These are phyloP conservation scores for Etheostoma cragini DNA, from an alignment of 2,113 vertebrate species.

Conservation along the genomic window DNA sequence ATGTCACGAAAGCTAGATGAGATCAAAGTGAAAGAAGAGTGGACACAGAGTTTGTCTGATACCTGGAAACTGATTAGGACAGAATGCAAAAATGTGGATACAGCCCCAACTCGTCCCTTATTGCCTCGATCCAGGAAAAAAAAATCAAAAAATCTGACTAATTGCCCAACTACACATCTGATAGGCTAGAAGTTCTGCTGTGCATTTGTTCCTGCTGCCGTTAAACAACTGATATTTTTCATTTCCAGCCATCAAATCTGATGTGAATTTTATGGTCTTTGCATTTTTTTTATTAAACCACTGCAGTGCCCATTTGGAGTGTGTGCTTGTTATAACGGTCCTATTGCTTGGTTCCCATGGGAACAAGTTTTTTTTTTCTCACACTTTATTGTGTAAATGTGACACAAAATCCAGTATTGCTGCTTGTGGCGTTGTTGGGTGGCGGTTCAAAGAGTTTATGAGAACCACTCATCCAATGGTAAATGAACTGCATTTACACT, in stretches of 20 bases:
- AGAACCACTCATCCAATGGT: no score
- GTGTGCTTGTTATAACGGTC: no score
- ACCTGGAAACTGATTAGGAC: slow-evolving; percentile 15
- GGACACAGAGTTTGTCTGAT: slow-evolving; percentile 17
- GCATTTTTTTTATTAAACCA: slow-evolving; percentile 39
- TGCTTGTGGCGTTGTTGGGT: no score
- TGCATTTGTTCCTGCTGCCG: slow-evolving; percentile 6
- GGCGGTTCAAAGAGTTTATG: no score
- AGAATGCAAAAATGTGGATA: slow-evolving; percentile 9
- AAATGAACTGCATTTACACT: no score
- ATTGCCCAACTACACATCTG: slow-evolving; percentile 31
- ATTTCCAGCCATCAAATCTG: slow-evolving; percentile 30
- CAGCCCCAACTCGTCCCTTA: not conserved
- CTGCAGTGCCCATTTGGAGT: no score
- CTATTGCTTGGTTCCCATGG: no score
- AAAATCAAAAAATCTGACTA: slow-evolving; percentile 23
- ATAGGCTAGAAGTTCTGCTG: not conserved
- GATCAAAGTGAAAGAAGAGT: slow-evolving; percentile 16
- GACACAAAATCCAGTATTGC: no score
- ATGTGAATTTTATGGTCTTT: slow-evolving; percentile 28
- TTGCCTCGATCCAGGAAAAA: not conserved
- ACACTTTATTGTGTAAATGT: no score
- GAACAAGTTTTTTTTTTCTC: no score
- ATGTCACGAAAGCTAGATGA: slow-evolving; percentile 13
- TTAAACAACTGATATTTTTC: slow-evolving; percentile 37